Evolutionary conservation across 2,888 invertebrate genomes (phyloP).

Genomic region (Phrixothrix hirtus): DNA sequence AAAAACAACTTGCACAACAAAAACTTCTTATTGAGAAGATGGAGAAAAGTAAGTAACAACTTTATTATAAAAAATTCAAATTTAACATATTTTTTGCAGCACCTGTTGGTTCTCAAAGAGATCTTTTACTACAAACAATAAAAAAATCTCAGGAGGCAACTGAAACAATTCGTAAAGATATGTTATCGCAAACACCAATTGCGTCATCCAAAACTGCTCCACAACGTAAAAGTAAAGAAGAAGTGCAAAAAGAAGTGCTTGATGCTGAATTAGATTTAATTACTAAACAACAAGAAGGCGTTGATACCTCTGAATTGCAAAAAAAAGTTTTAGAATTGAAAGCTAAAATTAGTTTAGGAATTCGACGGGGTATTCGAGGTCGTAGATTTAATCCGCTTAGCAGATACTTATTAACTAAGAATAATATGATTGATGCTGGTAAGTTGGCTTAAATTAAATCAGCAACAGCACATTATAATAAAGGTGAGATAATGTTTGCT

Average conservation of each 20-base stretch:
- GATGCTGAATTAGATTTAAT: conserved; percentile 91
- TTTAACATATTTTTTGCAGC: conserved; percentile 50
- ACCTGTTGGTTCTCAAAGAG: conserved; percentile 73
- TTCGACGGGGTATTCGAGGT: conserved; percentile 48
- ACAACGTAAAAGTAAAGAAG: conserved; percentile 70
- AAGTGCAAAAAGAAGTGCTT: conserved; percentile 84
- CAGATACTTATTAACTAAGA: conserved; percentile 51
- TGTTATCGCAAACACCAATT: conserved; percentile 56
- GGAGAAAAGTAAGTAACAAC: conserved; percentile 66
- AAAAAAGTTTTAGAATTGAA: conserved; percentile 77
- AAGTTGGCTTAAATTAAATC: too few species aligned
- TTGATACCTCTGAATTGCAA: conserved; percentile 80
- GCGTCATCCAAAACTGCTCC: conserved; percentile 41
- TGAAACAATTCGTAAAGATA: conserved; percentile 73
- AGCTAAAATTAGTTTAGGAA: conserved; percentile 59
- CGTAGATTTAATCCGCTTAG: conserved; percentile 48
- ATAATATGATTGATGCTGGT: conserved; percentile 48
- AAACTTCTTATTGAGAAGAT: conserved; percentile 79
- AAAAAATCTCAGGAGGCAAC: conserved; percentile 83
- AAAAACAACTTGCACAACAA: conserved; percentile 88
- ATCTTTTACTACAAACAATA: conserved; percentile 76
- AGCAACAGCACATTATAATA: too few species aligned
- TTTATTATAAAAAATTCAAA: not conserved
- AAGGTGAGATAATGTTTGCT: too few species aligned
- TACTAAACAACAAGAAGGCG: conserved; percentile 85